Percentiles rank a stretch among this genome's conserved stretches.
phyloP scores from a whole-genome alignment of 2,888 invertebrate species.

The Stenichneumon culpator region DNA sequence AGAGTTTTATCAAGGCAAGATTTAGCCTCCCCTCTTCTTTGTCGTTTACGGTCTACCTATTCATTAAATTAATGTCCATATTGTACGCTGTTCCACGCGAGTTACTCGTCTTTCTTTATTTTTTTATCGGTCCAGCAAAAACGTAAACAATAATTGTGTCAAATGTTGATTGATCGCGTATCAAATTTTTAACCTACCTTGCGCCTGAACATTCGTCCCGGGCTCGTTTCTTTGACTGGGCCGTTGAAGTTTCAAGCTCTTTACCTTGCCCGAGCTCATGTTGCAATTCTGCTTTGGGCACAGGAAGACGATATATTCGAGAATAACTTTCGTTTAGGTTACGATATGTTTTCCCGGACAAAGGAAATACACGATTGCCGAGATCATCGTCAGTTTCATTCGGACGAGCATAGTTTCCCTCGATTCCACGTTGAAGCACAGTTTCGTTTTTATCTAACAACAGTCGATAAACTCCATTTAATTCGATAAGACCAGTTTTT shows the following conservation, averaged over 20 bases:
- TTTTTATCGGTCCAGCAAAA: background rate
- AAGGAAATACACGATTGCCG: conserved; percentile 29
- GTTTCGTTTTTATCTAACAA: conserved; percentile 11
- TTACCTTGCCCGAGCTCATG: conserved; percentile 61
- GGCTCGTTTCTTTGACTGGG: conserved; percentile 24
- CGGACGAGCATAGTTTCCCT: conserved; percentile 5
- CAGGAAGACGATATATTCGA: background rate
- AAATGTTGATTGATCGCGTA: background rate
- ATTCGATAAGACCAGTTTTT: background rate
- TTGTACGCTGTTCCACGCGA: background rate
- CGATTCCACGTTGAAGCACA: background rate
- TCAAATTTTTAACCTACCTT: conserved; percentile 41
- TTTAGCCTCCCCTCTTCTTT: background rate
- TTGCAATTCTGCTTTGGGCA: background rate
- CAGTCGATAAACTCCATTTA: conserved; percentile 11
- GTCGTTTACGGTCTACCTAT: background rate
- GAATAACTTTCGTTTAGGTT: conserved; percentile 25
- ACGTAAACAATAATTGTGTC: background rate
- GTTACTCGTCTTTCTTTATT: background rate
- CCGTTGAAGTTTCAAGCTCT: conserved; percentile 47
- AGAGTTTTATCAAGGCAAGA: background rate
- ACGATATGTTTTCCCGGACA: conserved; percentile 11
- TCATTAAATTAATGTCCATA: background rate
- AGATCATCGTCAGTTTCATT: conserved; percentile 44
- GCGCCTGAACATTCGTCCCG: conserved; percentile 32